Evolutionary conservation across 2,113 vertebrate species (phyloP), one percentile per base, ranked within the genome.

Genomic region (Amphiprion percula): DNA sequence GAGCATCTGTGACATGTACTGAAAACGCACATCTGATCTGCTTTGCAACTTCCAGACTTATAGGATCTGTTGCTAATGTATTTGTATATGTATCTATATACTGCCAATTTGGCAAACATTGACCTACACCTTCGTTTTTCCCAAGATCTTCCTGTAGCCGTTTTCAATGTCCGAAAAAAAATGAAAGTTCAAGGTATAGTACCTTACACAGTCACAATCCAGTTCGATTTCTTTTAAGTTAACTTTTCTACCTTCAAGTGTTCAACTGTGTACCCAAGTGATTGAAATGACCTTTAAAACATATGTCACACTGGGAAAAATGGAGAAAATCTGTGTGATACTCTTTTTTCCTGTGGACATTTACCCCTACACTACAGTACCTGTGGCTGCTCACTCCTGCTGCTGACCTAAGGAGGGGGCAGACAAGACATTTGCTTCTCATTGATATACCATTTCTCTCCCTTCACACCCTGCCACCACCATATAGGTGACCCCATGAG

Each of bases 281-380:
- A 74, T 33, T 54, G 19, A 63, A 69, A 65, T 60, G 1, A 54
- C 67, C 63, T 63, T 72, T 28, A 26, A 62, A 66, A 47, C 39
- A 33, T 15, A 44, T 33, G 58, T 63, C n/a, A 61, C 3, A 54
- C 3, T 24, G 12, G 10, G 5, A 8, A 69, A 74, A 64, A 46
- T 16, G 17, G 2, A 37, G 56, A 39, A 64, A 74, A 39, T 65
- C 28, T 30, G 12, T 19, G 21, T 19, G 21, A 67, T 28, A 44
- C 39, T 11, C 44, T 80, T 79, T 62, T n/a, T 9, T 26, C 9
- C 33, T 63, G 3, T 15, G 1, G 12, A 46, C 33, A 33, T 39
- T 54, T 56, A 26, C 7, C 10, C 5, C 37, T 52, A 39, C 4
- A 9, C 23, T 30, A 30, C 30, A 30, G 30, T 30, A 4, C 6